Percentiles rank a stretch among this genome's conserved stretches.
Conservation (phyloP, 2,113 vertebrate species). For the Lamprotornis superbus region DNA sequence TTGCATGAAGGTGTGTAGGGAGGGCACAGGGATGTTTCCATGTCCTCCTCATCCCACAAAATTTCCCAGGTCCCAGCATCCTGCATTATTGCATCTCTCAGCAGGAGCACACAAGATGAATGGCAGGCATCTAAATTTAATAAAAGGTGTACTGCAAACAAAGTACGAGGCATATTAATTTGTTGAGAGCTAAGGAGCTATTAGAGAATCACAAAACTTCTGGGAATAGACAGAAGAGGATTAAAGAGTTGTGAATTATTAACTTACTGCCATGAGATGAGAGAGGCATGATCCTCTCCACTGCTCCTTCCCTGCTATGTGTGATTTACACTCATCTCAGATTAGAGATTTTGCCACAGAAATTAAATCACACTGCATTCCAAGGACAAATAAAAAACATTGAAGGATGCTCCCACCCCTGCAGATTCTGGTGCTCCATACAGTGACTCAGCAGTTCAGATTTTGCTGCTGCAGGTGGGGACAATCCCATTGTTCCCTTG, state of each 20-base stretch:
- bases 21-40: neutral
- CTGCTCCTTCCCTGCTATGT: neutral
- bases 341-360: neutral
- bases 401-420: neutral
- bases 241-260: constrained; percentile 20
- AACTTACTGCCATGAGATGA: neutral
- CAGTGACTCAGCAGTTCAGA: neutral
- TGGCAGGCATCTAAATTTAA: neutral
- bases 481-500: neutral
- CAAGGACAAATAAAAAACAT: neutral
- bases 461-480: neutral
- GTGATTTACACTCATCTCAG: neutral
- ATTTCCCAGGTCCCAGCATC: accelerated
- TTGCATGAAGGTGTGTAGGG: neutral
- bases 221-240: neutral
- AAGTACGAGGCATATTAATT: neutral
- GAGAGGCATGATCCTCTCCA: neutral
- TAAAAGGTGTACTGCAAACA: neutral
- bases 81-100: neutral
- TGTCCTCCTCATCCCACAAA: neutral
- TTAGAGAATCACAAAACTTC: neutral
- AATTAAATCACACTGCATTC: neutral
- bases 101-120: neutral
- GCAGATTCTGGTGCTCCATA: neutral
- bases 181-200: neutral